Evolutionary conservation across 2,113 vertebrate genomes (phyloP).

Genomic region (Geothlypis trichas): DNA sequence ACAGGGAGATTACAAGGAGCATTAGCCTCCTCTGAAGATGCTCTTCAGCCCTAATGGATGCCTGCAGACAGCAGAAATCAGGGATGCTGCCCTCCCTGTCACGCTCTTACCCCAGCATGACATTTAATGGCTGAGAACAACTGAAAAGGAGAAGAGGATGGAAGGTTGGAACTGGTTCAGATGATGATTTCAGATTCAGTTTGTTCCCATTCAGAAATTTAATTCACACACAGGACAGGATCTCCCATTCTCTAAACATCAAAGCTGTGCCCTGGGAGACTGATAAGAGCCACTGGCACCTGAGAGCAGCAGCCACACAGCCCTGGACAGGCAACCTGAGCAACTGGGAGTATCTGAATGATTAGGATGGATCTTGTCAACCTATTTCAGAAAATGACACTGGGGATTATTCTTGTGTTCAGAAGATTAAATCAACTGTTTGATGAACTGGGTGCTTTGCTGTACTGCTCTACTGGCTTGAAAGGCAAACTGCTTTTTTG

Average conservation of each 20-base stretch:
- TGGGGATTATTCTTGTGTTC: background rate
- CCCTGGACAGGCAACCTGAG: background rate
- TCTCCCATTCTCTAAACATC: background rate
- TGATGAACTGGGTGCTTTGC: background rate
- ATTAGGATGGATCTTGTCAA: background rate
- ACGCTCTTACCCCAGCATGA: background rate
- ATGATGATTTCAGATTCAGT: background rate
- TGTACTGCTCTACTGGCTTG: background rate
- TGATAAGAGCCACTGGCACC: background rate
- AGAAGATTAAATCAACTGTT: conserved; percentile 21
- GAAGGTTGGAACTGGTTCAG: background rate
- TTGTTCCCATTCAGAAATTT: background rate
- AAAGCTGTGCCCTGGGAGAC: background rate
- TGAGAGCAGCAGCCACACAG: background rate
- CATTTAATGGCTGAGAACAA: background rate
- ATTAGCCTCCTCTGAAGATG: background rate
- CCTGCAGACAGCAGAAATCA: background rate
- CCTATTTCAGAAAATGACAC: background rate
- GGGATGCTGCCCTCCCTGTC: background rate
- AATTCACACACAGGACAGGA: background rate
- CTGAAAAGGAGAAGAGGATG: background rate
- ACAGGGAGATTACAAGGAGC: background rate
- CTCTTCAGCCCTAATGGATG: background rate
- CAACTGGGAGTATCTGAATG: background rate
- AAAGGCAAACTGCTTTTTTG: background rate